Evolutionary conservation across 2,113 vertebrate species (phyloP).

Genomic region (Stercorarius parasiticus): DNA sequence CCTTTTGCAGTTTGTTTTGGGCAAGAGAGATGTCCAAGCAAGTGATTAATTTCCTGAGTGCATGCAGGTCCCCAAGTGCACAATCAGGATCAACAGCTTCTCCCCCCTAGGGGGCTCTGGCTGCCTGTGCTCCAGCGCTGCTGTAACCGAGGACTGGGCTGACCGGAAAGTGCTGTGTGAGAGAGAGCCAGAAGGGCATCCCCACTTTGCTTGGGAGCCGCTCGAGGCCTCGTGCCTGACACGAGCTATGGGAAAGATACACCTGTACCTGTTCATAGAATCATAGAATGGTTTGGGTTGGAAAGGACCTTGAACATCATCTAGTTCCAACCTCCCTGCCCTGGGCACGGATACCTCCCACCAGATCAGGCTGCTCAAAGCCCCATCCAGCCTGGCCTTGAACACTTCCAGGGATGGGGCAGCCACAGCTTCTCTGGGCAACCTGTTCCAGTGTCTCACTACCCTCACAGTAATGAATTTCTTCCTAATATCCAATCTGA

Average conservation of each 20-base stretch:
- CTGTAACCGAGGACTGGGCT: background rate
- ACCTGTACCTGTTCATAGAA: background rate
- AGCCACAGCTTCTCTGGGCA: too few relatives aligned
- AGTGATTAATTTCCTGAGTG: background rate
- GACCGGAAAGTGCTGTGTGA: background rate
- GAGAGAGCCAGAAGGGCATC: background rate
- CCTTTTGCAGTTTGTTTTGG: background rate
- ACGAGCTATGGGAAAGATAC: background rate
- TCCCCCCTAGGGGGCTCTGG: rapidly evolving
- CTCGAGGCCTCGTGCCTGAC: background rate
- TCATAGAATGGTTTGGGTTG: too few relatives aligned
- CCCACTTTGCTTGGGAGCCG: background rate
- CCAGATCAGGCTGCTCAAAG: too few relatives aligned
- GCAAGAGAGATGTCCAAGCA: background rate
- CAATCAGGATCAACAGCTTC: background rate
- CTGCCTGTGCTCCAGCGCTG: background rate
- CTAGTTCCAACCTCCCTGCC: too few relatives aligned
- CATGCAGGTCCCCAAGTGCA: rapidly evolving
- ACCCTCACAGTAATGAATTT: too few relatives aligned
- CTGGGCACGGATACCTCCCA: too few relatives aligned
- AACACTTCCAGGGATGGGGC: too few relatives aligned
- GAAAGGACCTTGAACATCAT: too few relatives aligned
- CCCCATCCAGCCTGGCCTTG: too few relatives aligned
- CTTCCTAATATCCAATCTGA: too few relatives aligned
- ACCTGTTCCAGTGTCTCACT: too few relatives aligned